A percentile compares a stretch with the other conserved stretches of the same genome.
Conservation (phyloP, 2,797 vertebrate genomes). For the Phoxinus dragarum region DNA sequence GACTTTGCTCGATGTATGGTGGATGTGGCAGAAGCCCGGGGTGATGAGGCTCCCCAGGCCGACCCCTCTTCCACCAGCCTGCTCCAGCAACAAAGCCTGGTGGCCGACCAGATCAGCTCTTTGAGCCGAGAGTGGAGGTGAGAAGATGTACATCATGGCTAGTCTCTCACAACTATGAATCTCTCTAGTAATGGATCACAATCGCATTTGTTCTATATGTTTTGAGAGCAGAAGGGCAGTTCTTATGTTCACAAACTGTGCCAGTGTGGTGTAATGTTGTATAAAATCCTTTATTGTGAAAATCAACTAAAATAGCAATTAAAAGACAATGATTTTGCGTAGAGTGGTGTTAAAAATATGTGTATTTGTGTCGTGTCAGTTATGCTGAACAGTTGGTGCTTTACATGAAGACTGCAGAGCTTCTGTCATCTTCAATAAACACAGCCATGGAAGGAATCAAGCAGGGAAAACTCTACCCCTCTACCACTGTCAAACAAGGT, state of each 20-base stretch:
- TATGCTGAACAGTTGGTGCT: constrained; percentile 95
- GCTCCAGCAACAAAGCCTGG: constrained; percentile 89
- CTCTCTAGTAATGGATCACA: not conserved
- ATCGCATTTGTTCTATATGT: not conserved
- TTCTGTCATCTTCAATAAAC: constrained; percentile 88
- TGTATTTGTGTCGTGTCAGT: constrained; percentile 70
- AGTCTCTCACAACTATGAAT: not conserved
- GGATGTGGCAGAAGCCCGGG: constrained; percentile 88
- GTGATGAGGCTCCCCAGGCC: constrained; percentile 70
- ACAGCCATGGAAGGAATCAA: constrained; percentile 90
- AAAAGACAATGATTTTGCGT: not conserved
- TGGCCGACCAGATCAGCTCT: constrained; percentile 96
- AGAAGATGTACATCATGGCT: constrained; percentile 39
- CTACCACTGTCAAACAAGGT: constrained; percentile 95
- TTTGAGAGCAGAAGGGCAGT: not conserved
- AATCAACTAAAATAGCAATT: not conserved
- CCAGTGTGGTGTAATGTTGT: not conserved
- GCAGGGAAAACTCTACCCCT: constrained; percentile 91
- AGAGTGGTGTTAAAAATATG: not conserved
- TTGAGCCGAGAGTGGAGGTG: constrained; percentile 96
- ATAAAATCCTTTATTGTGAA: not conserved
- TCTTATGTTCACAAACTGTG: not conserved
- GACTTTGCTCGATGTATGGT: constrained; percentile 89
- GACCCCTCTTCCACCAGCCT: constrained; percentile 71
- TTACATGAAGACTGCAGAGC: constrained; percentile 92